phyloP scores from a whole-genome alignment of 2,113 vertebrate genomes.

The Eira barbara region DNA sequence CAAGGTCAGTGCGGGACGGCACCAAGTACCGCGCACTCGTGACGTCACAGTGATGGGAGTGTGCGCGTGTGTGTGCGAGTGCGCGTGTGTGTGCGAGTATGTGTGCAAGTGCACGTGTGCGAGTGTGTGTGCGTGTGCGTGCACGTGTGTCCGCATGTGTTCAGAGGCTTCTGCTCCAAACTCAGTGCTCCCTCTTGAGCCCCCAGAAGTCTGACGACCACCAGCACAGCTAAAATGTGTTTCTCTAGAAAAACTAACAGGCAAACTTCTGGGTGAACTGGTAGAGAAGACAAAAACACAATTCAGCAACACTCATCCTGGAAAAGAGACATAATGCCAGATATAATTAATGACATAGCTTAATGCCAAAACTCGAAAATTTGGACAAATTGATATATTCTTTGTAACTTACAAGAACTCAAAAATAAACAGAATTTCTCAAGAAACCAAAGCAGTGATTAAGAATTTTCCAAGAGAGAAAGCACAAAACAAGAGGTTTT shows the following conservation, averaged over 20 bases:
- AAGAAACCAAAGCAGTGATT: neutral
- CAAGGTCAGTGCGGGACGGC: accelerated
- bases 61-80: accelerated
- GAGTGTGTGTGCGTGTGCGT: neutral
- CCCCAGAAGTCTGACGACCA: neutral
- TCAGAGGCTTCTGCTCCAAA: neutral
- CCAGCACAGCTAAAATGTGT: neutral
- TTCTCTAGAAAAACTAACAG: neutral
- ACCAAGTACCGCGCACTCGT: accelerated
- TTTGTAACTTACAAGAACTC: neutral
- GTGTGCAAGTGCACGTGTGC: accelerated
- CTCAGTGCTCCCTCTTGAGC: accelerated
- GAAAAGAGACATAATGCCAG: too few relatives aligned
- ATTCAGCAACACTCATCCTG: too few relatives aligned
- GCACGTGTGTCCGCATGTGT: neutral
- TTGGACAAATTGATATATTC: neutral
- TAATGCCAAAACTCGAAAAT: neutral
- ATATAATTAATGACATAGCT: neutral
- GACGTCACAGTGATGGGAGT: neutral
- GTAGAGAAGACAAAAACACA: neutral
- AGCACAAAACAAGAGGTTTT: neutral
- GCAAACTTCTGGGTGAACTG: neutral
- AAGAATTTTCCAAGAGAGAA: neutral
- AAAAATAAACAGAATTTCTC: neutral
- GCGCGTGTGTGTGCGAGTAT: too few relatives aligned